Evolutionary conservation across 2,888 invertebrate genomes (phyloP).

Genomic region (Mellilla xanthometata): DNA sequence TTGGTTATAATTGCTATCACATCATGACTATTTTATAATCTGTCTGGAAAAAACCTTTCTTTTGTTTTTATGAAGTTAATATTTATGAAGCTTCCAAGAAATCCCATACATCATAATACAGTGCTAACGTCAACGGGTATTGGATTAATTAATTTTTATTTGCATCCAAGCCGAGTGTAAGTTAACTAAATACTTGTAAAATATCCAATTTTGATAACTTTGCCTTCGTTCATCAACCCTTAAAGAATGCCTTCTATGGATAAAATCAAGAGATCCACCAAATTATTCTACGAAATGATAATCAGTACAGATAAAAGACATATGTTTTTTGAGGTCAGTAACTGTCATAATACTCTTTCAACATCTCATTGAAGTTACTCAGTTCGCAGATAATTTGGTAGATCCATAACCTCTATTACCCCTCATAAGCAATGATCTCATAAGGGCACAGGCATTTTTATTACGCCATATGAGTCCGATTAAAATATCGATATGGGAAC

Average conservation of each 20-base stretch:
- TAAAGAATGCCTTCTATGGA: too few species aligned
- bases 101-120: too few species aligned
- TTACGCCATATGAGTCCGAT: slow-evolving; percentile 7
- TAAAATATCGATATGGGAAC: slow-evolving; percentile 15
- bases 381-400: slow-evolving; percentile 2
- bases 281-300: not conserved
- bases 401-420: slow-evolving; percentile 1
- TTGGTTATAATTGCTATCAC: slow-evolving; percentile 20
- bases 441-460: slow-evolving; percentile 8
- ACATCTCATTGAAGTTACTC: not conserved
- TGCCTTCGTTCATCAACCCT: too few species aligned
- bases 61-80: too few species aligned
- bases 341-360: not conserved
- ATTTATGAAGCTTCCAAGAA: too few species aligned
- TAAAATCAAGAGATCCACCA: not conserved
- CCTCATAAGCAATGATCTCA: slow-evolving; percentile 9
- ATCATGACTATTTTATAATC: too few species aligned
- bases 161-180: too few species aligned
- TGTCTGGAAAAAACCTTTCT: too few species aligned
- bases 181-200: too few species aligned
- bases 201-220: too few species aligned
- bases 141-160: too few species aligned
- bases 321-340: not conserved
- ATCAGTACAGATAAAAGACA: not conserved
- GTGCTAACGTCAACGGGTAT: too few species aligned